Evolutionary conservation across 2,797 vertebrate species (phyloP).

Genomic region (Phoeniculus purpureus): DNA sequence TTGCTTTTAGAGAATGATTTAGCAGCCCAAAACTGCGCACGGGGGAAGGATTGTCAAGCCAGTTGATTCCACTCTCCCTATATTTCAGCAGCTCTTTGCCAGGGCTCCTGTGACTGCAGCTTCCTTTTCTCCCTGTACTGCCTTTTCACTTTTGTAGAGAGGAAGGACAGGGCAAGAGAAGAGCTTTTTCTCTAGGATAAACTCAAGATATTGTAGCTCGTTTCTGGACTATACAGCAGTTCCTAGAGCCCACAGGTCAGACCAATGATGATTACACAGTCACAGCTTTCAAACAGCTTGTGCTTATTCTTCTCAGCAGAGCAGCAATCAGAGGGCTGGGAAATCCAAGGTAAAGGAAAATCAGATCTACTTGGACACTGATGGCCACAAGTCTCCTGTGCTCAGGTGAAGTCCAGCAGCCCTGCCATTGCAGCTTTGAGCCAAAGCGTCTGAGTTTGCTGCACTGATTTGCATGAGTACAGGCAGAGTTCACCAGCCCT

Average conservation of each 20-base stretch:
- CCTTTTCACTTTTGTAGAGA: neutral
- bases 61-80: neutral
- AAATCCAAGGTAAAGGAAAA: neutral
- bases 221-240: neutral
- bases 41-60: conserved; percentile 1
- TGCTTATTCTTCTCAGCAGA: neutral
- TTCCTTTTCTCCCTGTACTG: neutral
- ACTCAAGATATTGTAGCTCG: neutral
- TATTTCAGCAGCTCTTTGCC: neutral
- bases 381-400: neutral
- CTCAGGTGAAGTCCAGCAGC: neutral
- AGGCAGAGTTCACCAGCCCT: neutral
- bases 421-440: neutral
- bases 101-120: conserved; percentile 3
- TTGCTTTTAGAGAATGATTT: conserved; percentile 43
- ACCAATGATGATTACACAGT: neutral
- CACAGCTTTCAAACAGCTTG: neutral
- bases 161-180: neutral
- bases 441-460: neutral
- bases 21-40: conserved; percentile 1
- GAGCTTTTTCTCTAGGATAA: neutral
- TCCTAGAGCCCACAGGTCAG: neutral
- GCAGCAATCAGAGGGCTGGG: neutral
- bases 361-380: neutral
- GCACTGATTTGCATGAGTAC: neutral